Base-by-base conservation (phyloP, 2,797 vertebrate species). In the Glossophaga mutica region DNA sequence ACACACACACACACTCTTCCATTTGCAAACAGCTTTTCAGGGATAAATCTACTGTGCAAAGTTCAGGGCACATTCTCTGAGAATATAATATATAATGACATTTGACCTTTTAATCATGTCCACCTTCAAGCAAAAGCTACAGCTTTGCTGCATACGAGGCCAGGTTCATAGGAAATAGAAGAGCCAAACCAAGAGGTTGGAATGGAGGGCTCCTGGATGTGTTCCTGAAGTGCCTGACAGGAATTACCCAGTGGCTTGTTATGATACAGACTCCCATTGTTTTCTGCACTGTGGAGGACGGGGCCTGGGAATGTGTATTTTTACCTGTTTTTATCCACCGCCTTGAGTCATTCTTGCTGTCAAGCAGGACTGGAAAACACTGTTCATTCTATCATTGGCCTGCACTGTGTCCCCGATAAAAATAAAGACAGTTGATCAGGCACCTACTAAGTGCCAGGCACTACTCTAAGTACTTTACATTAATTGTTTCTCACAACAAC, bases 21-120 rank as follows among this genome's bases (percentile, higher is more conserved):
- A 83, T 70, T 91, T 81, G 46, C 83, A 94, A 93, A 76, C 11
- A 91, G 52, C n/a, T 96, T 90, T 91, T 85, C 50, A 68, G 77
- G 78, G 73, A 73, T 73, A 88, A 68, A 82, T 93, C 70, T 71
- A 24, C 87, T 50, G 15, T 93, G 87, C 81, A 88, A 91, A 90
- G 34, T 52, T 70, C 73, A 96, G 52, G 73, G 55, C 59, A 87
- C 19, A 26, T 85, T 79, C 5, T 9, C 44, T 59, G 37, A 76
- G 22, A 94, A 52, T 90, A 77, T 68, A 94, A 52, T 86, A 46
- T 50, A 26, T 55, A 46, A 39, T 65, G 42, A 86, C 70, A 83
- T 55, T 81, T 95, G 79, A 68, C 79, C 42, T 97, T 95, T 94
- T 91, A 68, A 24, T 32, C 67, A 46, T 26, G 26, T 90, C 81